Base-by-base conservation (phyloP, 2,888 invertebrate species). In the Cerastoderma edule region DNA sequence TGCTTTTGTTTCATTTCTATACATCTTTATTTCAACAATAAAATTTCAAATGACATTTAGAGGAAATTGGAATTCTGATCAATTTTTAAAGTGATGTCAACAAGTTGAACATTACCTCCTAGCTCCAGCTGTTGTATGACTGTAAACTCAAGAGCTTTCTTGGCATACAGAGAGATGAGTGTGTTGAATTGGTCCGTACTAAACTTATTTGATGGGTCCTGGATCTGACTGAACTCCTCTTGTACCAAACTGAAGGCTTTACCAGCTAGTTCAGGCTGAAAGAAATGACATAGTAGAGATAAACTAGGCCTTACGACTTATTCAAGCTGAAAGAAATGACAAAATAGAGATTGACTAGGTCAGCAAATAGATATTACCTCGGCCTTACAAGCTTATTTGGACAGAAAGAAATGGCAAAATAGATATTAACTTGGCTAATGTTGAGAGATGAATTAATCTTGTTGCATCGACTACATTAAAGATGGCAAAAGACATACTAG, bases 131-230 rank as follows among this genome's bases (percentile, higher is more conserved):
- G 79, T 66, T 88, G 84, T 0, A 89, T 85, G 5, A 91, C 88
- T 24, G 87, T 86, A 57, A 91, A 89, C 70, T 92, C 91, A 50
- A 92, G 74, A n/a, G 91, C 90, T 53, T 88, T 89, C 10, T 82
- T 88, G 35, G 91, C 91, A 85, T 91, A 92, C 13, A 72, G 83
- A 3, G 85, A 84, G 13, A 91, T 83, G 44, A 92, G 80, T 2
- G 82, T 80, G 80, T 92, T 89, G 75, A 91, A 91, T 65, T 88
- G 83, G 22, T 87, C 87, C 10, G 78, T 69, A 10, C 80, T 78
- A 19, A 85, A 54, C 83, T 72, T 72, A 13, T 82, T 68, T 4
- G 64, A 78, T 27, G 73, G 64, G 22, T 86, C 83, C 24, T 70
- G 72, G 27, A 89, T 72, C 22, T 83, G 74, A 0, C 66, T 67